These are phyloP conservation scores for Enteromius afrohamiltoni DNA, from an alignment of 2,797 vertebrate species.

Conservation along the genomic window DNA sequence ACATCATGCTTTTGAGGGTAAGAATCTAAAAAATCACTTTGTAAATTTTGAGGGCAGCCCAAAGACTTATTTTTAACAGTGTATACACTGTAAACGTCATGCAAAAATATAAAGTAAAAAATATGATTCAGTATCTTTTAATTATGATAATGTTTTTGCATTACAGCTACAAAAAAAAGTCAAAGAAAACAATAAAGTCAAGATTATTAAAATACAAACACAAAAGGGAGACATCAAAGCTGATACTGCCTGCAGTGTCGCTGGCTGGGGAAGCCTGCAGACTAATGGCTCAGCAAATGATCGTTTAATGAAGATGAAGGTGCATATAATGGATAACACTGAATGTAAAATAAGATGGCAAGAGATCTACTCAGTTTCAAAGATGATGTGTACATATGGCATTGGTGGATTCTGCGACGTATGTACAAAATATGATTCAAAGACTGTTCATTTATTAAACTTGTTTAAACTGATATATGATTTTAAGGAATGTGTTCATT, in stretches of 20 bases:
- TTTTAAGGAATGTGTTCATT: neutral
- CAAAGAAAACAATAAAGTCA: neutral
- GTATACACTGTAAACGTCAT: too few species aligned
- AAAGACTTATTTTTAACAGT: too few species aligned
- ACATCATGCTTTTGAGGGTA: slow-evolving; percentile 75
- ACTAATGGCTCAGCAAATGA: accelerated
- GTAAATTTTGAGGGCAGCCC: neutral
- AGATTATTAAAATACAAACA: slow-evolving; percentile 23
- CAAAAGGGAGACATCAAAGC: too few species aligned
- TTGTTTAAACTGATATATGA: neutral
- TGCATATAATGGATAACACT: slow-evolving; percentile 15
- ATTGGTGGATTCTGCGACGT: neutral
- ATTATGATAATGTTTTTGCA: too few species aligned
- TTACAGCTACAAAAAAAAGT: too few species aligned
- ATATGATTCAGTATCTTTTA: too few species aligned
- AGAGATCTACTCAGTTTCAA: neutral
- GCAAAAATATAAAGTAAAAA: too few species aligned
- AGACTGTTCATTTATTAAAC: neutral
- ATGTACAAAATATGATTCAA: neutral
- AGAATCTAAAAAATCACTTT: slow-evolving; percentile 3
- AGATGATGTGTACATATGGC: neutral
- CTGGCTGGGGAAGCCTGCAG: neutral
- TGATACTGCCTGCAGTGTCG: too few species aligned
- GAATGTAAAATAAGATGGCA: neutral
- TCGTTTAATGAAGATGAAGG: slow-evolving; percentile 41